Evolutionary conservation across 2,888 invertebrate species (phyloP).

Genomic region (Hanleya hanleyi): DNA sequence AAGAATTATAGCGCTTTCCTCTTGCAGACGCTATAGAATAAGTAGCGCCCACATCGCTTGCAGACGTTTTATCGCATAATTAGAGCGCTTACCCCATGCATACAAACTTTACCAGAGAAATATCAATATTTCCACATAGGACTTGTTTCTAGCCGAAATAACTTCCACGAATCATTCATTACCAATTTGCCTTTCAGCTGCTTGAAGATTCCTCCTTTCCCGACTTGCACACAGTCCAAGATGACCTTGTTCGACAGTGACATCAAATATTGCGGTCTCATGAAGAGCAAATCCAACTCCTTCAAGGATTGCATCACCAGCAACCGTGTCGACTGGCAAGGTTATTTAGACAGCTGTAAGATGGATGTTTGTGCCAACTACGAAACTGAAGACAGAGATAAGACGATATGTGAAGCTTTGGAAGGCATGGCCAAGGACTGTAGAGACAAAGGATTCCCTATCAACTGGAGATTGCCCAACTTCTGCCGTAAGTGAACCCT

Average conservation of each 20-base stretch:
- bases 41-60: no score
- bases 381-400: neutral
- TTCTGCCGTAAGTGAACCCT: neutral
- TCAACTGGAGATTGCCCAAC: neutral
- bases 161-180: no score
- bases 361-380: slow-evolving; percentile 3
- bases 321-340: neutral
- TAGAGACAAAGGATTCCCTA: neutral
- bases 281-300: neutral
- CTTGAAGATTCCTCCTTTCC: neutral
- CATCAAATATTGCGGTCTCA: neutral
- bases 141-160: no score
- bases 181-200: neutral
- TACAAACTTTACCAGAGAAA: no score
- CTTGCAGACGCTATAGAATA: no score
- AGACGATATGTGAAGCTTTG: neutral
- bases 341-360: slow-evolving; percentile 1
- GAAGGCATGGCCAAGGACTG: neutral
- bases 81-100: no score
- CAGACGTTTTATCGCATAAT: no score
- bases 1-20: no score
- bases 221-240: neutral
- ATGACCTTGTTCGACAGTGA: neutral
- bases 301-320: neutral
- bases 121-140: no score